These are phyloP conservation scores for Spongilla lacustris DNA, from an alignment of 37 sponge, comb jelly and placozoan species.

Conservation along the genomic window DNA sequence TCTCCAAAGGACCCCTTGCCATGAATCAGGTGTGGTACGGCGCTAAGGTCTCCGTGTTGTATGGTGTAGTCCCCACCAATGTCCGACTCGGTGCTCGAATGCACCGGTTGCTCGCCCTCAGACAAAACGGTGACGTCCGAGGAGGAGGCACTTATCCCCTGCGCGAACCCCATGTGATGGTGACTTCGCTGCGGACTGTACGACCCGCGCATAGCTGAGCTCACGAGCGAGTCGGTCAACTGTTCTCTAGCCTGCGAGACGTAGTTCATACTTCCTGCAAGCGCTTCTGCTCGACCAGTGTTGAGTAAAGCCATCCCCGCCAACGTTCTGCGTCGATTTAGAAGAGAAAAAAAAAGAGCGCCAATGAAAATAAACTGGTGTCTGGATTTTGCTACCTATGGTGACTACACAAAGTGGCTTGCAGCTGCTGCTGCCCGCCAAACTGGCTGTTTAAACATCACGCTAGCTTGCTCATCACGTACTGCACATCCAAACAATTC, in stretches of 20 bases:
- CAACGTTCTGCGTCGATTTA: not conserved
- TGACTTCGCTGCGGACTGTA: not conserved
- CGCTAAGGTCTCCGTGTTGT: conserved; percentile 7
- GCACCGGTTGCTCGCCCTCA: not conserved
- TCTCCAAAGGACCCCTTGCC: not conserved
- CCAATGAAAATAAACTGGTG: too few species aligned
- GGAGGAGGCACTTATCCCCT: not conserved
- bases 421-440: not conserved
- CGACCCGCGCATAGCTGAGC: not conserved
- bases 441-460: not conserved
- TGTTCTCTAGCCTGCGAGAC: not conserved
- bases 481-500: too few species aligned
- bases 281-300: not conserved
- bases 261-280: not conserved
- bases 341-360: conserved; percentile 14
- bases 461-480: not conserved
- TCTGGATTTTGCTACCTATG: not conserved
- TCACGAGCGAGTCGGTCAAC: not conserved
- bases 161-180: not conserved
- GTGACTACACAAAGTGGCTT: not conserved
- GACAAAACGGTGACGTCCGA: not conserved
- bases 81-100: not conserved
- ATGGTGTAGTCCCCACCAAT: not conserved
- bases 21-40: conserved; percentile 24
- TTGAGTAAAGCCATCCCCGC: not conserved